Percentiles rank a stretch among this genome's conserved stretches.
These are phyloP conservation scores for Platyrinchus mystaceus DNA, from an alignment of 2,797 vertebrate species.

Conservation along the genomic window DNA sequence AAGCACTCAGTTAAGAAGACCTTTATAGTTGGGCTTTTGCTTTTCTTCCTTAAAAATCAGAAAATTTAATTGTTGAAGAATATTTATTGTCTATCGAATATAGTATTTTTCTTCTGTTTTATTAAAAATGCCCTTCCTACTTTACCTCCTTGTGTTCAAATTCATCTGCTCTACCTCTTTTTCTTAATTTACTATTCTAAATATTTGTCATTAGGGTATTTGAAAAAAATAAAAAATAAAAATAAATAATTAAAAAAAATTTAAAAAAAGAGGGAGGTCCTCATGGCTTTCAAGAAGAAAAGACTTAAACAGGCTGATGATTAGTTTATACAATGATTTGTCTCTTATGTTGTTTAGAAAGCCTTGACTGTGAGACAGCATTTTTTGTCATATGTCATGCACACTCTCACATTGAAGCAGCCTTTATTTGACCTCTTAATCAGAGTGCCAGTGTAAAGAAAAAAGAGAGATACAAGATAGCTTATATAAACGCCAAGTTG, in stretches of 20 bases:
- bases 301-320: slow-evolving; percentile 34
- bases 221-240: not conserved
- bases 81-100: not conserved
- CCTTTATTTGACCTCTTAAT: slow-evolving; percentile 80
- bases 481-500: slow-evolving; percentile 72
- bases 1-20: not conserved
- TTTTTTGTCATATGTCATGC: slow-evolving; percentile 68
- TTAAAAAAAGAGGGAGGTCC: not conserved
- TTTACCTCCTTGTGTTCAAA: not conserved
- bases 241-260: too few relatives aligned
- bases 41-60: not conserved
- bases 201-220: not conserved
- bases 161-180: not conserved
- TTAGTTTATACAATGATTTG: slow-evolving; percentile 70
- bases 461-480: slow-evolving; percentile 60
- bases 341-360: slow-evolving; percentile 63
- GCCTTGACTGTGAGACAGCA: slow-evolving; percentile 58
- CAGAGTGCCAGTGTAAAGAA: slow-evolving; percentile 58
- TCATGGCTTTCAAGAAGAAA: slow-evolving; percentile 31
- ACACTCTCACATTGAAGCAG: slow-evolving; percentile 45
- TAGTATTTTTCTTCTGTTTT: not conserved
- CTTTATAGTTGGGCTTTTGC: not conserved
- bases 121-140: not conserved
- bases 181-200: not conserved
- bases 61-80: not conserved